A percentile compares a stretch with the other conserved stretches of the same genome.
These are phyloP conservation scores for Hedychridium roseum DNA, from an alignment of 2,888 invertebrate species.

Conservation along the genomic window DNA sequence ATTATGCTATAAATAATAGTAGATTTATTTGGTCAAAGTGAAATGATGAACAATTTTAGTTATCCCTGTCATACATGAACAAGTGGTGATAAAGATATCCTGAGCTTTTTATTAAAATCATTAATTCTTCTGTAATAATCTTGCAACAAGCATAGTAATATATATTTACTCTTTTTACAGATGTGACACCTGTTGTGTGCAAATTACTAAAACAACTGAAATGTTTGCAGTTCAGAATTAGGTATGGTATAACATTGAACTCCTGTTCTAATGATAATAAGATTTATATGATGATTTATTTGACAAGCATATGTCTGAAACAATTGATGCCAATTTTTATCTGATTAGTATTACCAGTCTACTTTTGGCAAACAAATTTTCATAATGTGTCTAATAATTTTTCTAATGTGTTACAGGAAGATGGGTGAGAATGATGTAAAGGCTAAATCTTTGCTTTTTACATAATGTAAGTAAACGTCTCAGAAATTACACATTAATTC, in stretches of 20 bases:
- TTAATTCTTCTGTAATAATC: conserved; percentile 37
- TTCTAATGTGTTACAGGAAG: not conserved
- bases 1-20: not conserved
- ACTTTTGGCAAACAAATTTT: not conserved
- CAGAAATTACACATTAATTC: not conserved
- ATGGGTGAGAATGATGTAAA: not conserved
- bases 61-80: conserved; percentile 57
- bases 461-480: not conserved
- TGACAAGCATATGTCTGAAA: conserved; percentile 59
- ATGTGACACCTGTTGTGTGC: too few species aligned
- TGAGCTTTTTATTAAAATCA: too few species aligned
- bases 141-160: conserved; percentile 1
- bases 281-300: conserved; percentile 43
- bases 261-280: too few species aligned
- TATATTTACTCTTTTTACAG: not conserved
- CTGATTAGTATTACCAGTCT: conserved; percentile 24
- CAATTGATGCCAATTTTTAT: conserved; percentile 42
- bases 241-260: too few species aligned
- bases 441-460: not conserved
- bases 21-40: not conserved
- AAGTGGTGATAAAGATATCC: conserved; percentile 55
- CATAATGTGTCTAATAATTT: not conserved
- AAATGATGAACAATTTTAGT: conserved; percentile 48
- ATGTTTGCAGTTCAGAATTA: too few species aligned
- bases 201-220: too few species aligned